phyloP scores from a whole-genome alignment of 1,140 invertebrate species.

The Cyrtorhinus lividipennis region DNA sequence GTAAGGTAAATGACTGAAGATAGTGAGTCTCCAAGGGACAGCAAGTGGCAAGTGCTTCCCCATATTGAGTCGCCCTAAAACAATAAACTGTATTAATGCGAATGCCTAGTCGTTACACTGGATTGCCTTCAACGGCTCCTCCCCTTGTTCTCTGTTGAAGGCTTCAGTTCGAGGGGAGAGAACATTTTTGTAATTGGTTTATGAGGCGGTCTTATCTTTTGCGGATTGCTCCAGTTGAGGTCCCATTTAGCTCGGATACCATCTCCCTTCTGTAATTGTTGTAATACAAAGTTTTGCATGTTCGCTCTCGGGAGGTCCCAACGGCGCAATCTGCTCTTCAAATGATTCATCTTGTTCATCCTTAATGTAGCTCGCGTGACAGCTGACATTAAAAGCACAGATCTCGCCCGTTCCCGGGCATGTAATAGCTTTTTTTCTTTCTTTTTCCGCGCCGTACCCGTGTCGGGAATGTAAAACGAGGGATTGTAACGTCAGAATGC shows the following conservation, averaged over 20 bases:
- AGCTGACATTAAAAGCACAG: constrained; percentile 13
- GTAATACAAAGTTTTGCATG: constrained; percentile 14
- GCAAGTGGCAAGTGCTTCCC: constrained; percentile 1
- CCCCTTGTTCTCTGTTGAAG: background rate
- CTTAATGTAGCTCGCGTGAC: constrained; percentile 9
- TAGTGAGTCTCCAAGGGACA: constrained; percentile 11
- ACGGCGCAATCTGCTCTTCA: constrained; percentile 13
- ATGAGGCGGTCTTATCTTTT: constrained; percentile 12
- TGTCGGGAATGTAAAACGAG: constrained; percentile 2
- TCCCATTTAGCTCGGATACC: constrained; percentile 14
- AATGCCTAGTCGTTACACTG: constrained; percentile 1
- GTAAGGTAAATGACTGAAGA: constrained; percentile 10
- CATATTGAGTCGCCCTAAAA: constrained; percentile 11
- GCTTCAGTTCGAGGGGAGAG: background rate
- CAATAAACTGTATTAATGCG: constrained; percentile 14
- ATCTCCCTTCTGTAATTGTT: constrained; percentile 16
- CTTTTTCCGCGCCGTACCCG: background rate
- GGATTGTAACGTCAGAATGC: background rate
- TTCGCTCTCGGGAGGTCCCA: background rate
- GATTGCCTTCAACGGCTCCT: background rate
- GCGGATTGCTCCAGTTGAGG: background rate
- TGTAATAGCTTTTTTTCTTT: constrained; percentile 10
- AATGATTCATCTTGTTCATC: constrained; percentile 13
- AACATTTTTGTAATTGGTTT: constrained; percentile 16
- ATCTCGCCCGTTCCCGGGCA: constrained; percentile 1